Conservation (phyloP, 2,888 invertebrate species). For the Drosophila leonis region DNA sequence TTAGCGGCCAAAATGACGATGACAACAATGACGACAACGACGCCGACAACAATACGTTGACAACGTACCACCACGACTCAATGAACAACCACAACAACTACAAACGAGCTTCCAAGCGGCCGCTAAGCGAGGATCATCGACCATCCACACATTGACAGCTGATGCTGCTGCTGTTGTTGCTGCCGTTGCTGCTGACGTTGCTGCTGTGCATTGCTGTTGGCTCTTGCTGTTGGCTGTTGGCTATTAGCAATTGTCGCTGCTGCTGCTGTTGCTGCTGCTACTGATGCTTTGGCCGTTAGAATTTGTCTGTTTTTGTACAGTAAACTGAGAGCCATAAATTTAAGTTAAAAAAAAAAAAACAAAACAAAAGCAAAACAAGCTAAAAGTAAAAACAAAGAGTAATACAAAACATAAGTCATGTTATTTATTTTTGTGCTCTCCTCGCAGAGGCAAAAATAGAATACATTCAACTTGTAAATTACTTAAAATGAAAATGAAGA, state of each 20-base stretch:
- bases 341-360: slow-evolving; percentile 63
- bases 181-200: slow-evolving; percentile 36
- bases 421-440: slow-evolving; percentile 62
- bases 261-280: slow-evolving; percentile 31
- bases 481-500: slow-evolving; percentile 48
- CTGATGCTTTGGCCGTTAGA: slow-evolving; percentile 61
- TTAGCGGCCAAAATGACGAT: slow-evolving; percentile 45
- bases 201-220: slow-evolving; percentile 34
- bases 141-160: slow-evolving; percentile 33
- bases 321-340: slow-evolving; percentile 74
- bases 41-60: slow-evolving; percentile 31
- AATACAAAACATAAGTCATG: slow-evolving; percentile 64
- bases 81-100: slow-evolving; percentile 39
- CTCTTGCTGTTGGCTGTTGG: slow-evolving; percentile 50
- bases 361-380: slow-evolving; percentile 18
- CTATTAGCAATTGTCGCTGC: slow-evolving; percentile 25
- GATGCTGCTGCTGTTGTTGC: slow-evolving; percentile 31
- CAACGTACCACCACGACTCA: slow-evolving; percentile 36
- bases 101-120: slow-evolving; percentile 76
- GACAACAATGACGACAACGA: slow-evolving; percentile 36
- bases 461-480: slow-evolving; percentile 77
- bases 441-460: slow-evolving; percentile 42
- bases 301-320: slow-evolving; percentile 78
- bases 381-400: slow-evolving; percentile 33
- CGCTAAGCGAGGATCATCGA: slow-evolving; percentile 32